Evolutionary conservation across 2,113 vertebrate species (phyloP).

Genomic region (Syngnathus typhle): DNA sequence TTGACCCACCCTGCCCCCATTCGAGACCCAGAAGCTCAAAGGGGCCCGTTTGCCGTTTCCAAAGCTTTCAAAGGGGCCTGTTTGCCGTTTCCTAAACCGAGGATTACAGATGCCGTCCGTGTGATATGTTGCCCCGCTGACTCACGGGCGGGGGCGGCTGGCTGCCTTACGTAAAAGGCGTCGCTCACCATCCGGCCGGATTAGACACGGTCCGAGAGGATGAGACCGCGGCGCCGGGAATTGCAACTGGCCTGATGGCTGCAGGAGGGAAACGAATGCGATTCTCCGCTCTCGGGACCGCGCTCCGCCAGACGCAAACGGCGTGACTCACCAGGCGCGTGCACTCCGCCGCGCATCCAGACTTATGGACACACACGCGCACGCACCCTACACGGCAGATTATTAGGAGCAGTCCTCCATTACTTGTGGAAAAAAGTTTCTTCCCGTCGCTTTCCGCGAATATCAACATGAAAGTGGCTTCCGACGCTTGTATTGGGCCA

Average conservation of each 20-base stretch:
- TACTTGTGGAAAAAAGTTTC: background rate
- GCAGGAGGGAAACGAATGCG: constrained; percentile 53
- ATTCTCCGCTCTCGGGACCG: constrained; percentile 49
- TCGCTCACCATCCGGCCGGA: constrained; percentile 20
- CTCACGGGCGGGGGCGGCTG: constrained; percentile 27
- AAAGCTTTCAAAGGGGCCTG: background rate
- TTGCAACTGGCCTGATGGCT: constrained; percentile 16
- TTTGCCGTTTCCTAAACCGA: background rate
- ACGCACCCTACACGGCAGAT: background rate
- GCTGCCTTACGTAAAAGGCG: constrained; percentile 28
- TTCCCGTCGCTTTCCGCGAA: no score
- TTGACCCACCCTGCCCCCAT: no score
- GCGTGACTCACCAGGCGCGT: constrained; percentile 60
- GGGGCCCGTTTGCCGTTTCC: background rate
- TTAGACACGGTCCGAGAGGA: constrained; percentile 5
- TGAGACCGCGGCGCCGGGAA: constrained; percentile 6
- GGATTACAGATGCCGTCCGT: constrained; percentile 39
- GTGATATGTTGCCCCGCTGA: constrained; percentile 37
- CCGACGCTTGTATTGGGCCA: no score
- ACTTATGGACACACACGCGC: constrained; percentile 4
- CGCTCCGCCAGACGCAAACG: constrained; percentile 33
- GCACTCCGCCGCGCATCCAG: constrained; percentile 9
- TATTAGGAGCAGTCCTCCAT: background rate
- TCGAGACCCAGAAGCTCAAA: background rate
- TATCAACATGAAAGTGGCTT: no score